Evolutionary conservation across 2,797 vertebrate genomes (phyloP).

Genomic region (Microctenopoma stevenorrisi): DNA sequence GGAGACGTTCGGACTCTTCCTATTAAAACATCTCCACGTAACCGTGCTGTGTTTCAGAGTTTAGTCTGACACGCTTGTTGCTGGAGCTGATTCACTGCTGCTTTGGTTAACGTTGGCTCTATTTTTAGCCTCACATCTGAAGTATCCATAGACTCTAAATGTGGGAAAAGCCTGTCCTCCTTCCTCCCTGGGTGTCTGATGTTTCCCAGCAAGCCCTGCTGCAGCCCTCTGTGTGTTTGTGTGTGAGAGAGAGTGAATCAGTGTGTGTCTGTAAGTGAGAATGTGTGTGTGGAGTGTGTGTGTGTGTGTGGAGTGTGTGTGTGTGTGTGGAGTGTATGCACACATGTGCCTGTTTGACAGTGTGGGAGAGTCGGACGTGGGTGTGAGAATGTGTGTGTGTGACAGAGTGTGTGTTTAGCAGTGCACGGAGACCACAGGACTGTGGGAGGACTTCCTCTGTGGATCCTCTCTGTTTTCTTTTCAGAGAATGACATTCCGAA

Average conservation of each 20-base stretch:
- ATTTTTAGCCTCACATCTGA: conserved; percentile 98
- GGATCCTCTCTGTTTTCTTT: conserved; percentile 99
- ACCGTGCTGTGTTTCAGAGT: neutral
- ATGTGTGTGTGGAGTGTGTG: conserved; percentile 7
- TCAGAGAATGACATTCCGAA: conserved; percentile 99
- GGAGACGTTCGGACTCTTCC: neutral
- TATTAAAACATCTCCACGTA: neutral
- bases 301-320: conserved; percentile 36
- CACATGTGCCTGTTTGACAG: conserved; percentile 51
- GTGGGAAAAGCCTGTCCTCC: conserved; percentile 96
- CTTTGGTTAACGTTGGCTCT: conserved; percentile 89
- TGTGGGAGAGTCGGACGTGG: conserved; percentile 69
- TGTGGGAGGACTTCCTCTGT: conserved; percentile 97
- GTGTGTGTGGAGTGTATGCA: conserved; percentile 40
- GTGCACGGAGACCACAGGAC: conserved; percentile 91
- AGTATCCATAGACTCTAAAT: conserved; percentile 97
- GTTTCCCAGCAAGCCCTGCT: conserved; percentile 79
- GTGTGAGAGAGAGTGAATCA: conserved; percentile 39
- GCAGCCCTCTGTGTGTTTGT: conserved; percentile 45
- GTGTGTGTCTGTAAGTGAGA: conserved; percentile 71
- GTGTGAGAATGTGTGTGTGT: conserved; percentile 74
- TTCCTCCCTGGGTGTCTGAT: conserved; percentile 80
- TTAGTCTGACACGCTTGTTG: conserved; percentile 34
- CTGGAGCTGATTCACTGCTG: conserved; percentile 64
- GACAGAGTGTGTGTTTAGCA: conserved; percentile 80